phyloP scores from a whole-genome alignment of 2,797 vertebrate genomes.

The Pangasius djambal region DNA sequence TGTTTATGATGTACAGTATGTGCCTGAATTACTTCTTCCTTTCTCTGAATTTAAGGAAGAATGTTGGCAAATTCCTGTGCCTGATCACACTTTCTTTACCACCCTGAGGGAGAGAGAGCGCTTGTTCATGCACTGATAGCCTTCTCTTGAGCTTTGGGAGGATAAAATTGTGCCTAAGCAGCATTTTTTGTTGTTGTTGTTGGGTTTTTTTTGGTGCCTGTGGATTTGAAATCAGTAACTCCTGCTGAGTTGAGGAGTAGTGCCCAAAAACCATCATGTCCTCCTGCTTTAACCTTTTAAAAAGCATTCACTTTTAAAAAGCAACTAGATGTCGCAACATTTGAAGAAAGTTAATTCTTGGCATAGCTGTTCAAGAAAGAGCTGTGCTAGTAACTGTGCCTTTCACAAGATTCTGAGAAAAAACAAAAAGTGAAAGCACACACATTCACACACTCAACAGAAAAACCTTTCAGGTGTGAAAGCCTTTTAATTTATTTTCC shows the following conservation, averaged over 20 bases:
- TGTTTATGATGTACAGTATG: neutral
- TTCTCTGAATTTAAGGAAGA: neutral
- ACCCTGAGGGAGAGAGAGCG: neutral
- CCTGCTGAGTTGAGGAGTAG: slow-evolving; percentile 6
- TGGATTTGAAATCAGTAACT: slow-evolving; percentile 12
- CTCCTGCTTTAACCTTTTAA: slow-evolving; percentile 2
- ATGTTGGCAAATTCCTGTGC: neutral
- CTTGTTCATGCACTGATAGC: neutral
- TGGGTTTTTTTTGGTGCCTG: neutral
- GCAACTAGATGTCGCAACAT: neutral
- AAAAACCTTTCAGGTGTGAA: neutral
- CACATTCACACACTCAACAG: neutral
- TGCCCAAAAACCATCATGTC: neutral
- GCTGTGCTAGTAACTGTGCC: neutral
- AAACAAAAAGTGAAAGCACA: neutral
- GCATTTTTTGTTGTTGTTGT: neutral
- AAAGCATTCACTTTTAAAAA: neutral
- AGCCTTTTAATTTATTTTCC: neutral
- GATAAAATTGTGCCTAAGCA: neutral
- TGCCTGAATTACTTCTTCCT: neutral
- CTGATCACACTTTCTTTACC: neutral
- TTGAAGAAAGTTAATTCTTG: neutral
- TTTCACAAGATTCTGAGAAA: neutral
- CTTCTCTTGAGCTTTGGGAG: neutral
- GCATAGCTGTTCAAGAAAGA: neutral